These are phyloP conservation scores for Malacoraja senta DNA, from an alignment of 2,797 vertebrate genomes.

Conservation along the genomic window DNA sequence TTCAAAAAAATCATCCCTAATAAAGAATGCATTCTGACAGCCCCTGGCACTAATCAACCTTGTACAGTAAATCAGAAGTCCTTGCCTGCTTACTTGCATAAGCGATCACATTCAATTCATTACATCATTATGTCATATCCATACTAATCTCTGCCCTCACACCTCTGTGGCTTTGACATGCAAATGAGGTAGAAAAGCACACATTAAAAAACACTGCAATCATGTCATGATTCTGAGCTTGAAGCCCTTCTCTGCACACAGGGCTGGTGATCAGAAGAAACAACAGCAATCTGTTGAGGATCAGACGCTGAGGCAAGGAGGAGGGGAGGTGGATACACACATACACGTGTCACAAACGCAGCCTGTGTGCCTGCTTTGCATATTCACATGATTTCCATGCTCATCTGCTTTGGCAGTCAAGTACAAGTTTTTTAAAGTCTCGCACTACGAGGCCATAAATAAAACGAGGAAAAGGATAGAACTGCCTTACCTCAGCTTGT, in stretches of 20 bases:
- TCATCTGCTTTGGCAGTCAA: constrained; percentile 54
- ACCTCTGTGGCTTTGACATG: constrained; percentile 84
- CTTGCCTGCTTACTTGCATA: constrained; percentile 49
- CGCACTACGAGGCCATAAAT: constrained; percentile 45
- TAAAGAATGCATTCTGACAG: constrained; percentile 49
- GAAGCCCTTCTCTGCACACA: constrained; percentile 50
- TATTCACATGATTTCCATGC: constrained; percentile 65
- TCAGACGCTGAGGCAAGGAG: constrained; percentile 63
- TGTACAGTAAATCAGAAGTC: constrained; percentile 41
- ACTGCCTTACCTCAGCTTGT: constrained; percentile 77
- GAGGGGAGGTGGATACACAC: constrained; percentile 62
- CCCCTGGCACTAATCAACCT: constrained; percentile 55
- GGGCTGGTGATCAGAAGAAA: constrained; percentile 68
- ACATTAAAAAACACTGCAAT: constrained; percentile 70
- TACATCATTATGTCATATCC: constrained; percentile 88
- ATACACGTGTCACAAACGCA: constrained; percentile 69
- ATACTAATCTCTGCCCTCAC: constrained; percentile 78
- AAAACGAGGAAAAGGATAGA: constrained; percentile 58
- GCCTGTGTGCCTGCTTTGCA: constrained; percentile 55
- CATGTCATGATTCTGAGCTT: constrained; percentile 68
- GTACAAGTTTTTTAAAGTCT: constrained; percentile 56
- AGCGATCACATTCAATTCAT: constrained; percentile 84
- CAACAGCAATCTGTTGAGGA: constrained; percentile 75
- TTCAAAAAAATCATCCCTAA: constrained; percentile 44
- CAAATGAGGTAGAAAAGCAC: constrained; percentile 76